Percentiles rank a stretch among this genome's conserved stretches.
Conservation (phyloP, 1,140 invertebrate genomes). For the Saccostrea cuccullata region DNA sequence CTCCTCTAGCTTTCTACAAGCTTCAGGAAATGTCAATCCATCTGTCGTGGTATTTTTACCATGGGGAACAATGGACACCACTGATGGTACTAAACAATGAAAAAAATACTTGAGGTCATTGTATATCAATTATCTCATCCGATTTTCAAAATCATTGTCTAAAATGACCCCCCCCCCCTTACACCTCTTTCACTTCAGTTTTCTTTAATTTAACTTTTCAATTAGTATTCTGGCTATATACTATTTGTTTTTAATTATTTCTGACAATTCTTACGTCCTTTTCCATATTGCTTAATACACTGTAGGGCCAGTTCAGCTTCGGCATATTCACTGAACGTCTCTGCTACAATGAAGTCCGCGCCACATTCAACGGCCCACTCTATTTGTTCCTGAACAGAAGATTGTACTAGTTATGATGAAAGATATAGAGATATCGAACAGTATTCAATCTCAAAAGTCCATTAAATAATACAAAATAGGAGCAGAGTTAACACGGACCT, state of each 20-base stretch:
- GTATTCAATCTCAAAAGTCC: no score
- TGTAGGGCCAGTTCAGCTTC: constrained; percentile 68
- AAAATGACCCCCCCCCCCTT: no score
- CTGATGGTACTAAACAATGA: constrained; percentile 56
- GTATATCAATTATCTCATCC: no score
- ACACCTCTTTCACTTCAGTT: no score
- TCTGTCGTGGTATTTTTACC: constrained; percentile 58
- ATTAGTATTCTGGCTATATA: no score
- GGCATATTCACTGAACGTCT: constrained; percentile 64
- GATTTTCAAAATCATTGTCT: no score
- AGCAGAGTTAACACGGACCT: no score
- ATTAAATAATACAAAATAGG: no score
- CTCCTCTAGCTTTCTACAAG: constrained; percentile 66
- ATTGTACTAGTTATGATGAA: no score
- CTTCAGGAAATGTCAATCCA: constrained; percentile 61
- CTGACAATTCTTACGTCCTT: constrained; percentile 46
- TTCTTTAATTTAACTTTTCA: not conserved
- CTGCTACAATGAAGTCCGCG: constrained; percentile 67
- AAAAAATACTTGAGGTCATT: no score
- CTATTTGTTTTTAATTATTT: no score
- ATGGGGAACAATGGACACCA: constrained; percentile 63
- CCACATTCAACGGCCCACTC: constrained; percentile 70
- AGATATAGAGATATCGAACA: no score
- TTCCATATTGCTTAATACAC: constrained; percentile 62
- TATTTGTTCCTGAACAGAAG: constrained; percentile 68